Conservation (phyloP, 1,140 invertebrate species). For the Tenebrio molitor region DNA sequence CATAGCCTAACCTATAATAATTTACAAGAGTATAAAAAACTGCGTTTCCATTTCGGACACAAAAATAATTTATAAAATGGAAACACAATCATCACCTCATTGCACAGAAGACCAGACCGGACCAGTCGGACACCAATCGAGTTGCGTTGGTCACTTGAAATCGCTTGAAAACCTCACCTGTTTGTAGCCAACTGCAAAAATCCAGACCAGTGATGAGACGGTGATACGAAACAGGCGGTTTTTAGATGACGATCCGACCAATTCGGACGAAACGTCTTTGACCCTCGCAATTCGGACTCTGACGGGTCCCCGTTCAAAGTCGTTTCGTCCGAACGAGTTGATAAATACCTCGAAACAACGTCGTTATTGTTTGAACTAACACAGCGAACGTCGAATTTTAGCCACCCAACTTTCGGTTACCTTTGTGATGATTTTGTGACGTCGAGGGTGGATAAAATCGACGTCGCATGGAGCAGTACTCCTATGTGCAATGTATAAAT, state of each 20-base stretch:
- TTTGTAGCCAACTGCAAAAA: conserved; percentile 56
- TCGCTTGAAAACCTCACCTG: conserved; percentile 37
- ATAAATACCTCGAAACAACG: conserved; percentile 56
- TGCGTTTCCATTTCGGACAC: conserved; percentile 42
- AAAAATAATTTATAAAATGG: conserved; percentile 25
- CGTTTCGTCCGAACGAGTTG: conserved; percentile 18
- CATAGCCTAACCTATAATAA: conserved; percentile 37
- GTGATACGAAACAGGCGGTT: conserved; percentile 40
- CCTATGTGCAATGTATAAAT: conserved; percentile 50
- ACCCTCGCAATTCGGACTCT: background rate
- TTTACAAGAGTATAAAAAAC: conserved; percentile 47
- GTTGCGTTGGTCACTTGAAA: background rate
- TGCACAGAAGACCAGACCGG: conserved; percentile 37
- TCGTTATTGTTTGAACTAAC: conserved; percentile 37
- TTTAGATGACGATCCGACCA: conserved; percentile 1
- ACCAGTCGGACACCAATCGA: conserved; percentile 1
- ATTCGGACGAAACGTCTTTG: conserved; percentile 2
- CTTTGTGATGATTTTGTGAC: background rate
- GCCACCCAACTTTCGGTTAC: background rate
- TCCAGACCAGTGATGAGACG: conserved; percentile 52
- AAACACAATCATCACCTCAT: conserved; percentile 47
- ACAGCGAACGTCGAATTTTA: conserved; percentile 25
- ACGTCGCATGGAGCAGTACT: conserved; percentile 26
- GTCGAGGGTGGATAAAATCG: background rate
- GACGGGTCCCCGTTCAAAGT: background rate